Evolutionary conservation across 1,140 invertebrate genomes (phyloP), one percentile per base, ranked within the genome.

Genomic region (Dinoponera quadriceps): DNA sequence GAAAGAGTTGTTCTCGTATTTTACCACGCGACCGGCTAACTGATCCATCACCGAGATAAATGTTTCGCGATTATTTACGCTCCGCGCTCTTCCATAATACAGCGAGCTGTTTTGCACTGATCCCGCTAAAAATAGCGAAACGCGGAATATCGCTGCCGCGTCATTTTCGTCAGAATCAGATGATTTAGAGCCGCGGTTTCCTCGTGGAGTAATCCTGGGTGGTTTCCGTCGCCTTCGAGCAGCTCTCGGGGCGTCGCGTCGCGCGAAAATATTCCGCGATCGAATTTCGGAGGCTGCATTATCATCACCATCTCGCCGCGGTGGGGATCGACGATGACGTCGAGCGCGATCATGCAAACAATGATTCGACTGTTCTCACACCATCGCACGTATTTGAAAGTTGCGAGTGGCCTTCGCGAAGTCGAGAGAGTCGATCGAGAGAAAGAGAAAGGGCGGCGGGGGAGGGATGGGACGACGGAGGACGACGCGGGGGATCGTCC

Each of bases 331-430:
- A 33, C 63, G 38, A 65, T 29, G 63, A 57, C 80, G 49, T 66
- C 13, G 55, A 66, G 25, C 72, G 48, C 65, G 82, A 87, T 84
- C 82, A 55, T 69, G 82, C 85, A 88, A 88, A 88, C 86, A 88
- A 88, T 88, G 86, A 88, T 87, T 88, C 75, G 86, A 88, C 71
- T 88, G 86, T 88, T 88, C 86, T 54, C 59, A 38, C 59, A 51
- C 57, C 33, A 54, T 49, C 16, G 63, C 69, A 74, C 75, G 65
- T 87, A 87, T 88, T 88, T 88, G 85, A 87, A 83, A 84, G 83
- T 88, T 71, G 55, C 75, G 85, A 68, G 63, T 81, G 86, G 82
- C 86, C 86, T 88, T 88, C 86, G n/a, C n/a, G 11, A 44, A 44
- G 74, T 51, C 63, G 71, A 71, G 75, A 77, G 83, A 87, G 74